Evolutionary conservation across 2,113 vertebrate genomes (phyloP).

Genomic region (Benitochromis conjunctus): DNA sequence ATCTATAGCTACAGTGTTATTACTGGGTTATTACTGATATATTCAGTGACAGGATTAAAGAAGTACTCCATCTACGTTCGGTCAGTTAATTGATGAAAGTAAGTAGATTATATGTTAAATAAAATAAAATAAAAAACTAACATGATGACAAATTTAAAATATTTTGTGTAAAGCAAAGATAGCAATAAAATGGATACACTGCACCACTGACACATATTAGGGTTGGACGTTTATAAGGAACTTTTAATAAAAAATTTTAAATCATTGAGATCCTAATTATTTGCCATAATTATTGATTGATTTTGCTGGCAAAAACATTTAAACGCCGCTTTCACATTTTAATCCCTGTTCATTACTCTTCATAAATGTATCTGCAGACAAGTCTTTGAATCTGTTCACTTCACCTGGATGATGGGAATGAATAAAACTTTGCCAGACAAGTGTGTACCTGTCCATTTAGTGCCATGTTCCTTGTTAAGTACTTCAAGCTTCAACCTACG

Average conservation of each 20-base stretch:
- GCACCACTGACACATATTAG: not conserved
- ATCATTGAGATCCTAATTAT: not conserved
- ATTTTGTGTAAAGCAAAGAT: not conserved
- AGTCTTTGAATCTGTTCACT: not conserved
- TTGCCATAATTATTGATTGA: not conserved
- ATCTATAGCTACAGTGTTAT: not conserved
- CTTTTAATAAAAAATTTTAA: no score
- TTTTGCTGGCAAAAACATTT: not conserved
- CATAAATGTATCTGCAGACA: not conserved
- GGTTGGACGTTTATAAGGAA: accelerated
- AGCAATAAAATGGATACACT: not conserved
- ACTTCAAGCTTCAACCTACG: not conserved
- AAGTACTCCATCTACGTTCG: not conserved
- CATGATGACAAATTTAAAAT: not conserved
- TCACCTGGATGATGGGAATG: not conserved
- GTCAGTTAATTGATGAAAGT: not conserved
- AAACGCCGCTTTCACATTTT: not conserved
- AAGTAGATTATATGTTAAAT: not conserved
- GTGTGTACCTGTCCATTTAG: not conserved
- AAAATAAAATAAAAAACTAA: not conserved
- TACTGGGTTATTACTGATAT: not conserved
- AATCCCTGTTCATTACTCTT: not conserved
- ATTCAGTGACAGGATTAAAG: accelerated
- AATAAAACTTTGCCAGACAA: not conserved
- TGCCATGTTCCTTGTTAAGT: not conserved